Conservation (phyloP, 1,140 invertebrate species). For the Orius laevigatus region DNA sequence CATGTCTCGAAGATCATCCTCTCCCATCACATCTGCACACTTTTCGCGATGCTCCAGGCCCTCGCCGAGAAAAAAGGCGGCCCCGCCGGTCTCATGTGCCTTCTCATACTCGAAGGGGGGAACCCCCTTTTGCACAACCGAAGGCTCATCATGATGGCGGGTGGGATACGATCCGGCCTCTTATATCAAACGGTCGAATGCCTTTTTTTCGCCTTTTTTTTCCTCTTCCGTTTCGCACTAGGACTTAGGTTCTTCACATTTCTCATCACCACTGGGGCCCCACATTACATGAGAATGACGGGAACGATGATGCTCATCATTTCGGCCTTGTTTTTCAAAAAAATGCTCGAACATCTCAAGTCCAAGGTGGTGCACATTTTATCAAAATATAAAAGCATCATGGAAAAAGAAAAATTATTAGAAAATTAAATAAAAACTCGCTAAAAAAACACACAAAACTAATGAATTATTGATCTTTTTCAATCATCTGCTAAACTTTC, state of each 20-base stretch:
- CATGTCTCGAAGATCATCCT: neutral
- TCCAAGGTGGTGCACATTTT: too few species aligned
- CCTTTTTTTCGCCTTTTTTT: neutral
- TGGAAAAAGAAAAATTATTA: too few species aligned
- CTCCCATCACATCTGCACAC: constrained; percentile 5
- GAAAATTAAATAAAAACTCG: neutral
- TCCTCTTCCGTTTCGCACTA: neutral
- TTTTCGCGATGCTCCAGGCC: constrained; percentile 2
- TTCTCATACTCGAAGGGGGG: constrained; percentile 3
- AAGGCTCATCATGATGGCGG: neutral
- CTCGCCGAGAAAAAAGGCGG: neutral
- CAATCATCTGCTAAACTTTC: too few species aligned
- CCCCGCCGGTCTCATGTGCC: neutral
- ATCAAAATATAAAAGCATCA: too few species aligned
- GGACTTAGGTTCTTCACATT: neutral
- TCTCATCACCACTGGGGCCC: neutral
- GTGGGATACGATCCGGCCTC: constrained; percentile 12
- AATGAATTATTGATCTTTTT: too few species aligned
- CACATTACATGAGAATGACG: constrained; percentile 1
- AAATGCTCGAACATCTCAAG: too few species aligned
- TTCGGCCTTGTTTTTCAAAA: constrained; percentile 14
- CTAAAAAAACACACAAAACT: constrained; percentile 17
- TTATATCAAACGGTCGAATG: constrained; percentile 13
- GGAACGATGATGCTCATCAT: constrained; percentile 17
- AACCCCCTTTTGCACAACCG: constrained; percentile 4